These are phyloP conservation scores for Palaemon carinicauda DNA, from an alignment of 1,140 invertebrate species.

Conservation along the genomic window DNA sequence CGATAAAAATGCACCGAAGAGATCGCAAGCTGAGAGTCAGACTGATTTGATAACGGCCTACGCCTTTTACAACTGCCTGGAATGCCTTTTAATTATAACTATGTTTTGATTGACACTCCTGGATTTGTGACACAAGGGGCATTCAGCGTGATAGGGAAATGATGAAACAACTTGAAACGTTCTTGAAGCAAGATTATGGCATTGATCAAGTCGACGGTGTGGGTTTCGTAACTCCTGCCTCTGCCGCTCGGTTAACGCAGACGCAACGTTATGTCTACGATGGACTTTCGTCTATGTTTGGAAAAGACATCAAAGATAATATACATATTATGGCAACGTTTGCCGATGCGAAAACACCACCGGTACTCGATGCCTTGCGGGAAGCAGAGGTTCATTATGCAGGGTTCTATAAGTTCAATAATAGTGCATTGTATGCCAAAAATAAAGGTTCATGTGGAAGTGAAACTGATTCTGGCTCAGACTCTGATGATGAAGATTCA, in stretches of 20 bases:
- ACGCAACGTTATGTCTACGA: slow-evolving; percentile 30
- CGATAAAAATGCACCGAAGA: slow-evolving; percentile 18
- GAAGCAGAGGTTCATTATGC: slow-evolving; percentile 5
- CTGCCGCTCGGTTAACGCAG: slow-evolving; percentile 6
- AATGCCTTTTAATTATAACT: slow-evolving; percentile 31
- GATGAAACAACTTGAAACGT: slow-evolving; percentile 7
- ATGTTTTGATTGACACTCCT: slow-evolving; percentile 24
- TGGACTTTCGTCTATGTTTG: slow-evolving; percentile 37
- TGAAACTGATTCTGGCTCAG: neutral
- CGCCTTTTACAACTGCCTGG: slow-evolving; percentile 14
- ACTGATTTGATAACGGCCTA: slow-evolving; percentile 27
- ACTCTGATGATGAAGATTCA: slow-evolving; percentile 27
- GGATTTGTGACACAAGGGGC: slow-evolving; percentile 32
- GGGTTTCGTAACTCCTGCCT: slow-evolving; percentile 23
- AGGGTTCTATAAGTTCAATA: slow-evolving; percentile 16
- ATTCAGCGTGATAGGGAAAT: slow-evolving; percentile 28
- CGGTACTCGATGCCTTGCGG: neutral
- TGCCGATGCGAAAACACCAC: slow-evolving; percentile 21
- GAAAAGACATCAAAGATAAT: slow-evolving; percentile 37
- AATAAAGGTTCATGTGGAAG: neutral
- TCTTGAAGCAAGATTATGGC: slow-evolving; percentile 15
- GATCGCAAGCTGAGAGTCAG: slow-evolving; percentile 24
- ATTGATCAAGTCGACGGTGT: slow-evolving; percentile 33
- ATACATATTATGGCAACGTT: slow-evolving; percentile 26
- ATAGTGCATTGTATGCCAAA: slow-evolving; percentile 2